Percentiles rank a stretch among this genome's conserved stretches.
These are phyloP conservation scores for Mystacides longicornis DNA, from an alignment of 2,888 invertebrate genomes.

Conservation along the genomic window DNA sequence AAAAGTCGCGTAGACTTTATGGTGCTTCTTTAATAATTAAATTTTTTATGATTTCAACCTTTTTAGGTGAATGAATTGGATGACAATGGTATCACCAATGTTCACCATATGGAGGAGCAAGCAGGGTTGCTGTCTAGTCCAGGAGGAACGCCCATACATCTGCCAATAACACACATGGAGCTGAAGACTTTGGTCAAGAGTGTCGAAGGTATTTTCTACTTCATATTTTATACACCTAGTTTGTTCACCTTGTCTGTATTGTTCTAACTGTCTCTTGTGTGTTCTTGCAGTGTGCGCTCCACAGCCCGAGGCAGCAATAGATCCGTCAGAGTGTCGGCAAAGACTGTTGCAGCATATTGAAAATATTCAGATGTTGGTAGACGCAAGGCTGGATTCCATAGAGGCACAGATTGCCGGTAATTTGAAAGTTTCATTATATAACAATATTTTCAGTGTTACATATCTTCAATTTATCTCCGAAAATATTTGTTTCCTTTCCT, in stretches of 20 bases:
- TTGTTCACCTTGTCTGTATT: too few relatives aligned
- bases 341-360: constrained; percentile 71
- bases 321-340: constrained; percentile 68
- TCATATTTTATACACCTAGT: too few relatives aligned
- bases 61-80: constrained; percentile 3
- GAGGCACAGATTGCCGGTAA: constrained; percentile 68
- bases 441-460: too few relatives aligned
- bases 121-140: constrained; percentile 36
- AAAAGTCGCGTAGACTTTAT: background rate
- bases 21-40: background rate
- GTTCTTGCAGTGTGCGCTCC: constrained; percentile 42
- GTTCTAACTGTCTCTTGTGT: too few relatives aligned
- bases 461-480: too few relatives aligned
- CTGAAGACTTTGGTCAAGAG: constrained; percentile 40
- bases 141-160: constrained; percentile 36
- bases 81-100: constrained; percentile 11
- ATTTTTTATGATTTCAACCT: too few relatives aligned
- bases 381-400: constrained; percentile 63
- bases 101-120: constrained; percentile 15
- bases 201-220: constrained; percentile 31
- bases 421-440: too few relatives aligned
- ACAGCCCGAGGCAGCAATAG: constrained; percentile 76
- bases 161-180: constrained; percentile 41
- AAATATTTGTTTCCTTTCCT: too few relatives aligned
- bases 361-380: constrained; percentile 64